These are phyloP conservation scores for Pseudorhombus dupliciocellatus DNA, from an alignment of 2,113 vertebrate genomes.

Conservation along the genomic window DNA sequence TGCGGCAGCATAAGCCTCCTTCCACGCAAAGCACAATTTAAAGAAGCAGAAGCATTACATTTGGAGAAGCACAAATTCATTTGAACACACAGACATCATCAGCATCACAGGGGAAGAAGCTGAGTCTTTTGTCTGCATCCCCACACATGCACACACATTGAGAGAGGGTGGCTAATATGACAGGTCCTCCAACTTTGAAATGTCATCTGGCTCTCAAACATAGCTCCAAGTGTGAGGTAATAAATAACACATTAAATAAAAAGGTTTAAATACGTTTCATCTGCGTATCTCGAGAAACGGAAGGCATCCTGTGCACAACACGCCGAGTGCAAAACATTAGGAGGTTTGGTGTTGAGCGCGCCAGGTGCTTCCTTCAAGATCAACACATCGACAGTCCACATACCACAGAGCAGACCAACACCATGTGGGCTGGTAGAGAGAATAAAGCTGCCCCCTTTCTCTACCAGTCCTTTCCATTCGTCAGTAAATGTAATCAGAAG, in stretches of 20 bases:
- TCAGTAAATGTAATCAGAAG: slow-evolving; percentile 36
- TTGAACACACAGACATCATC: slow-evolving; percentile 67
- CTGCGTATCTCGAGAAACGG: slow-evolving; percentile 33
- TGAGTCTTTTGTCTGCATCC: slow-evolving; percentile 54
- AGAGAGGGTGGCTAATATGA: slow-evolving; percentile 17
- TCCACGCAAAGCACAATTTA: slow-evolving; percentile 38
- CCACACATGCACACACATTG: neutral
- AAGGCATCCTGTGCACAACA: slow-evolving; percentile 36
- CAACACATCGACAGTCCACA: slow-evolving; percentile 60
- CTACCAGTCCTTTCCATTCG: slow-evolving; percentile 22
- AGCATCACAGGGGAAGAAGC: slow-evolving; percentile 26
- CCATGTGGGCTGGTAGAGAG: slow-evolving; percentile 25
- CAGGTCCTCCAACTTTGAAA: slow-evolving; percentile 39
- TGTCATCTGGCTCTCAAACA: slow-evolving; percentile 43
- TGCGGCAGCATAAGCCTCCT: slow-evolving; percentile 60
- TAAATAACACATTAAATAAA: slow-evolving; percentile 76
- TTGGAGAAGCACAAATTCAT: slow-evolving; percentile 16
- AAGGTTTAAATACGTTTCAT: slow-evolving; percentile 62
- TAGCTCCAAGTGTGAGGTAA: slow-evolving; percentile 42
- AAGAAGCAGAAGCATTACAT: slow-evolving; percentile 25
- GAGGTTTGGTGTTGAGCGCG: slow-evolving; percentile 26
- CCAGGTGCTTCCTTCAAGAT: slow-evolving; percentile 38
- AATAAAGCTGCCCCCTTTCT: slow-evolving; percentile 9
- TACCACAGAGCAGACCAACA: slow-evolving; percentile 50
- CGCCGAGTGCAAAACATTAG: slow-evolving; percentile 60